A percentile compares a stretch with the other conserved stretches of the same genome.
Evolutionary conservation across 2,113 vertebrate species (phyloP).

Genomic region (Chaetura pelagica): DNA sequence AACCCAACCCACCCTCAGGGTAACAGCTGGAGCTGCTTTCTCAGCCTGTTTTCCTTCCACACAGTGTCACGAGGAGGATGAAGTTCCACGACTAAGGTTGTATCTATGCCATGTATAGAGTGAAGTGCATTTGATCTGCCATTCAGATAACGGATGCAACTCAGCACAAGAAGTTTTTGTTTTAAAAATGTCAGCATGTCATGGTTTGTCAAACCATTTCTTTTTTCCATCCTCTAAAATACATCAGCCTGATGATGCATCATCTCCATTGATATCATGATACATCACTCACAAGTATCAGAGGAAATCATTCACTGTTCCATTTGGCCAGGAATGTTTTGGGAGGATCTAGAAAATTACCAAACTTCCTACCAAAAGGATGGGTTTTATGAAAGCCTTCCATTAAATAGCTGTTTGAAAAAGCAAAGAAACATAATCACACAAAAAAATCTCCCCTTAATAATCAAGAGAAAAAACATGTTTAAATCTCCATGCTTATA

Average conservation of each 20-base stretch:
- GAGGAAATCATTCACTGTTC: neutral
- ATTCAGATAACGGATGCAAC: neutral
- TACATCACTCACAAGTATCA: neutral
- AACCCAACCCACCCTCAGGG: neutral
- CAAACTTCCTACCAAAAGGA: neutral
- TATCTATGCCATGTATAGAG: neutral
- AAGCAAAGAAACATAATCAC: neutral
- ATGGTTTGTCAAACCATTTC: slow-evolving; percentile 31
- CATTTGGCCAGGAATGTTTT: neutral
- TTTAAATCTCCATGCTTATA: neutral
- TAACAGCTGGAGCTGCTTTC: neutral
- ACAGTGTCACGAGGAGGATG: neutral
- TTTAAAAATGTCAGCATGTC: neutral
- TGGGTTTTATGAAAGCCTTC: neutral
- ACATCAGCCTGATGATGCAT: neutral
- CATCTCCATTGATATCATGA: neutral
- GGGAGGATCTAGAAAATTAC: neutral
- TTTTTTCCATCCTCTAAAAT: slow-evolving; percentile 22
- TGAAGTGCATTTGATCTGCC: slow-evolving; percentile 42
- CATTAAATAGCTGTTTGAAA: neutral
- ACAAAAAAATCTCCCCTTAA: neutral
- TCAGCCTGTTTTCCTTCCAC: neutral
- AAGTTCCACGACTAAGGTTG: neutral
- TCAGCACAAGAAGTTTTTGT: neutral
- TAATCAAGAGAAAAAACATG: neutral